These are phyloP conservation scores for Mustela nigripes DNA, from an alignment of 2,113 vertebrate genomes.

Conservation along the genomic window DNA sequence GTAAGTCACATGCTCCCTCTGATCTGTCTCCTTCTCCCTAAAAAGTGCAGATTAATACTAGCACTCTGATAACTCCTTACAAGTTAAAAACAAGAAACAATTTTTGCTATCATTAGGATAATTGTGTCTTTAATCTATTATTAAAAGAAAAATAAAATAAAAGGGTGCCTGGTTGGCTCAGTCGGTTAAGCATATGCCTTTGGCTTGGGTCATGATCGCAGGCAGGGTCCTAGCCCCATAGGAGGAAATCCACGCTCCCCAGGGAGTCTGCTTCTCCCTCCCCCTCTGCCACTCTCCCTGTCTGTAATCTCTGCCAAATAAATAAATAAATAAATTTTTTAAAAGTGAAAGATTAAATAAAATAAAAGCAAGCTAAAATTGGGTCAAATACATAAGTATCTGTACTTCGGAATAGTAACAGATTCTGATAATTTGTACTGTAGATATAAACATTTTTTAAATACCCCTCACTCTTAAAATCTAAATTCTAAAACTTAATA, in stretches of 20 bases:
- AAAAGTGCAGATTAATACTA: not conserved
- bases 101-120: not conserved
- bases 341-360: not conserved
- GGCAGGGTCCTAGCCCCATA: not conserved
- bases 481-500: not conserved
- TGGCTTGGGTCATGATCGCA: not conserved
- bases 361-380: conserved; percentile 20
- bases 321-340: not conserved
- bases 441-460: not conserved
- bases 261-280: not conserved
- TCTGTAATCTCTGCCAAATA: too few relatives aligned
- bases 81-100: conserved; percentile 39
- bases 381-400: not conserved
- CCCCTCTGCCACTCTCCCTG: not conserved
- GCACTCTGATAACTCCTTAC: not conserved
- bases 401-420: not conserved
- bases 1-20: not conserved
- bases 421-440: conserved; percentile 9
- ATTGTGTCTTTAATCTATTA: conserved; percentile 17
- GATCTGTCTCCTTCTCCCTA: not conserved
- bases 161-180: not conserved
- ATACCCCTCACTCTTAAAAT: not conserved
- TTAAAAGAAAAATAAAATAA: conserved; percentile 44
- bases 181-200: not conserved
- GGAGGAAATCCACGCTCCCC: not conserved